phyloP scores from a whole-genome alignment of 2,797 vertebrate species.

The Pipistrellus kuhlii region DNA sequence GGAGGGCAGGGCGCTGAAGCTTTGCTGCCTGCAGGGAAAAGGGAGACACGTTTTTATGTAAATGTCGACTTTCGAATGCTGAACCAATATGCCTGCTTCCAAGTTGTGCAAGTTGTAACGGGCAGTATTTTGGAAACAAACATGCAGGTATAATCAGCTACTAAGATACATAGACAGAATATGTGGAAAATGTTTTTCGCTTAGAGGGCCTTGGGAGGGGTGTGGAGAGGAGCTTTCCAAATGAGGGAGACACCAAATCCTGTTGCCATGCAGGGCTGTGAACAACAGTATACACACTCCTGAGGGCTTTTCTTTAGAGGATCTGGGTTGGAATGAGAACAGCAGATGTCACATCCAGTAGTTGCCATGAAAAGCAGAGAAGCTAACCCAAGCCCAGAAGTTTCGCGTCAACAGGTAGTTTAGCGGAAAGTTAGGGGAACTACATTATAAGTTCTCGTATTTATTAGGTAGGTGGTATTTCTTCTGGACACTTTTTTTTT shows the following conservation, averaged over 20 bases:
- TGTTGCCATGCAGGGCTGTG: conserved; percentile 60
- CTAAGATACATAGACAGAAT: conserved; percentile 58
- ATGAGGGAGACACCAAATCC: conserved; percentile 47
- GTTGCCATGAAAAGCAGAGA: background rate
- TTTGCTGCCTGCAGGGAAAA: conserved; percentile 64
- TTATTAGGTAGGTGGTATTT: conserved; percentile 22
- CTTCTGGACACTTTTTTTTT: conserved; percentile 13
- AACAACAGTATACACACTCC: conserved; percentile 45
- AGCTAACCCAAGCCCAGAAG: background rate
- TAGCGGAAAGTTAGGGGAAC: background rate
- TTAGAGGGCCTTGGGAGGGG: background rate
- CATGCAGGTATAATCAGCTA: conserved; percentile 52
- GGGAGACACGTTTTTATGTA: conserved; percentile 45
- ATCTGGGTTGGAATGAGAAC: background rate
- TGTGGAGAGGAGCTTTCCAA: conserved; percentile 42
- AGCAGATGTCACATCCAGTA: background rate
- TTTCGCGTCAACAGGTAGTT: background rate
- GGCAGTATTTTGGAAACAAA: conserved; percentile 77
- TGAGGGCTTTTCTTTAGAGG: background rate
- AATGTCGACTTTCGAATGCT: conserved; percentile 59
- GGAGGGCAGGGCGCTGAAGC: conserved; percentile 63
- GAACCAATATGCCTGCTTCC: conserved; percentile 39
- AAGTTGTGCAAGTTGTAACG: conserved; percentile 62
- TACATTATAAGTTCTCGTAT: background rate
- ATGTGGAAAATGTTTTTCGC: conserved; percentile 47